A percentile compares a stretch with the other conserved stretches of the same genome.
phyloP scores from a whole-genome alignment of 2,797 vertebrate species.

The Leptodactylus fallax region DNA sequence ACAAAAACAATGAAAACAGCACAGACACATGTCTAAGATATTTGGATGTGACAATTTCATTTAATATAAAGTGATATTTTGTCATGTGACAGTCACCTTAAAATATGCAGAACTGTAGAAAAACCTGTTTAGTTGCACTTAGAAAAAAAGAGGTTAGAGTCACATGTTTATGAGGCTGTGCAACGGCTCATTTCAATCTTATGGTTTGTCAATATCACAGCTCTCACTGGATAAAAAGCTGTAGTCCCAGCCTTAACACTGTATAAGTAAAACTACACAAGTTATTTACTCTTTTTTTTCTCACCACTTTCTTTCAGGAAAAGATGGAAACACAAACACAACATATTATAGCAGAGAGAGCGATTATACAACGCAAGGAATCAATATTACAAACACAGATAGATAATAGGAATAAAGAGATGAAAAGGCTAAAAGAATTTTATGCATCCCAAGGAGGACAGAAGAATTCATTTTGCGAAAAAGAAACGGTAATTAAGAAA shows the following conservation, averaged over 20 bases:
- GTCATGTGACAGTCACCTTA: no score
- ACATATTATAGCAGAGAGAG: constrained; percentile 20
- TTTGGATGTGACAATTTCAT: no score
- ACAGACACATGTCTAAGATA: no score
- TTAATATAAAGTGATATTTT: no score
- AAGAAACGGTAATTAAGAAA: constrained; percentile 45
- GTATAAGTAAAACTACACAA: background rate
- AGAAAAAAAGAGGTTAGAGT: no score
- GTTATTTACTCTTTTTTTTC: background rate
- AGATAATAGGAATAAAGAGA: constrained; percentile 26
- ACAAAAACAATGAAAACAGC: no score
- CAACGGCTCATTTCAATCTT: background rate
- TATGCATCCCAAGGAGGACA: background rate
- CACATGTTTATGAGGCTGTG: no score
- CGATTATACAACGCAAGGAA: constrained; percentile 7
- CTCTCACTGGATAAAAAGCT: background rate
- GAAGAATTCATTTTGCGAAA: constrained; percentile 5
- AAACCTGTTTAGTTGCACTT: no score
- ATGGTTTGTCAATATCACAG: background rate
- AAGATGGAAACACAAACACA: constrained; percentile 27
- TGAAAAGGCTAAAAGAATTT: constrained; percentile 16
- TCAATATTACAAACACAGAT: constrained; percentile 11
- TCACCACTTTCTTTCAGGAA: constrained; percentile 37
- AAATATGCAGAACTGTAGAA: no score
- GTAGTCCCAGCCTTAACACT: background rate